Conservation (phyloP, 1,140 invertebrate genomes). For the Drosophila malerkotliana region DNA sequence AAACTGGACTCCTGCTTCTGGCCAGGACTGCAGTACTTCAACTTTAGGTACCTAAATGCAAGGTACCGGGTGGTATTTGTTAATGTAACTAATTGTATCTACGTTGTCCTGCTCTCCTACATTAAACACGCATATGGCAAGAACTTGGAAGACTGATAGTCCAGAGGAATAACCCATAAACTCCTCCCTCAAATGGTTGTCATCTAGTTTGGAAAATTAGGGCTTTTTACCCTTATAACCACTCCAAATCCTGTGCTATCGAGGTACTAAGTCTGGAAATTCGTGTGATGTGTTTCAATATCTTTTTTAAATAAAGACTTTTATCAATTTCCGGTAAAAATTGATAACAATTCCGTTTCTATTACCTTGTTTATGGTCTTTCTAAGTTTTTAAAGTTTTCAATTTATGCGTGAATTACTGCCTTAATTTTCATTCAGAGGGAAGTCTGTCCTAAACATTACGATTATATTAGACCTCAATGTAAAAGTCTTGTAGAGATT, state of each 20-base stretch:
- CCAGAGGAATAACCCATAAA: neutral
- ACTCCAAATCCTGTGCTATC: neutral
- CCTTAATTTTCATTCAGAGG: no score
- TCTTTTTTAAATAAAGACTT: neutral
- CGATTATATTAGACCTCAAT: neutral
- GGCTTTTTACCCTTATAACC: no score
- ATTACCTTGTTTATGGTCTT: neutral
- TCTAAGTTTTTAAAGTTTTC: no score
- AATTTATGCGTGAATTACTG: no score
- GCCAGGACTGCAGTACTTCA: constrained; percentile 30
- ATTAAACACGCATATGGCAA: constrained; percentile 21
- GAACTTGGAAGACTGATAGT: neutral
- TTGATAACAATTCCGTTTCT: neutral
- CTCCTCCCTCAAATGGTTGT: neutral
- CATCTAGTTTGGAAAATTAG: neutral
- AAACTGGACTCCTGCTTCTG: constrained; percentile 25
- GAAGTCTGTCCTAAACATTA: neutral
- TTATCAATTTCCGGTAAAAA: neutral
- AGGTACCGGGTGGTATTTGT: constrained; percentile 24
- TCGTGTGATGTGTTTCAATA: neutral
- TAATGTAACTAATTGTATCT: constrained; percentile 28
- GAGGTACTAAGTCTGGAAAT: neutral
- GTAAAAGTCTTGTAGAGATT: no score
- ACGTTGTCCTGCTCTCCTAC: constrained; percentile 36
- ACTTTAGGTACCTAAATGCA: constrained; percentile 26